A percentile compares a stretch with the other conserved stretches of the same genome.
Conservation (phyloP, 2,113 vertebrate genomes). For the Sebastes fasciatus region DNA sequence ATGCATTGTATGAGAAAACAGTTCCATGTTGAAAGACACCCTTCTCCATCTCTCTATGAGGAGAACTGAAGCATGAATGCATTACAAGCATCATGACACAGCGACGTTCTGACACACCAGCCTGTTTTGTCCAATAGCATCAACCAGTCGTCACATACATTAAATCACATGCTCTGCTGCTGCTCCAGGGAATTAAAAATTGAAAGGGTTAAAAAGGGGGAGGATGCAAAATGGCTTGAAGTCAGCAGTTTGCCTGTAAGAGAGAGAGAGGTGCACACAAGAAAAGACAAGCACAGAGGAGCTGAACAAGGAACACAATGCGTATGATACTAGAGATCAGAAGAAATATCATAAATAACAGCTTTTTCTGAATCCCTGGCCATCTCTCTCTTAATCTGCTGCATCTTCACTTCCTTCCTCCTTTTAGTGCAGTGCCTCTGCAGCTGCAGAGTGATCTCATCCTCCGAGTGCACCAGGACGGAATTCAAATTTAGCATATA, state of each 20-base stretch:
- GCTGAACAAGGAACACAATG: slow-evolving; percentile 10
- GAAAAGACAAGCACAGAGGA: slow-evolving; percentile 29
- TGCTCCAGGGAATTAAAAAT: slow-evolving; percentile 29
- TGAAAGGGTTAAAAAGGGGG: slow-evolving; percentile 72
- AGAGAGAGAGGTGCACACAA: slow-evolving; percentile 19
- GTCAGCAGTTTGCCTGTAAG: slow-evolving; percentile 41
- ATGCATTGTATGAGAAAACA: not conserved
- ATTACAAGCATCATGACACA: slow-evolving; percentile 41
- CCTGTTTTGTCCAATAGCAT: slow-evolving; percentile 31
- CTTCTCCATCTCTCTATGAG: not conserved
- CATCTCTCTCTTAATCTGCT: slow-evolving; percentile 8
- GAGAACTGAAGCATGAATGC: slow-evolving; percentile 1
- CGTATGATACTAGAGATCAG: slow-evolving; percentile 20
- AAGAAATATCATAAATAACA: not conserved
- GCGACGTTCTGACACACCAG: slow-evolving; percentile 4
- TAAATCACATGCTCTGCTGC: slow-evolving; percentile 47
- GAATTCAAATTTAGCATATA: slow-evolving; percentile 31
- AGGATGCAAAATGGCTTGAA: slow-evolving; percentile 60
- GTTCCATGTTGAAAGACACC: not conserved
- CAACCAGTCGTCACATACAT: slow-evolving; percentile 44
- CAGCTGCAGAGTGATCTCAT: slow-evolving; percentile 45
- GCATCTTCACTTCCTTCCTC: not conserved
- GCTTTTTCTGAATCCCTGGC: slow-evolving; percentile 10
- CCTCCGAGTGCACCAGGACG: slow-evolving; percentile 34
- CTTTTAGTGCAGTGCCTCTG: slow-evolving; percentile 19